Evolutionary conservation across 2,113 vertebrate genomes (phyloP).

Genomic region (Hemibagrus wyckioides): DNA sequence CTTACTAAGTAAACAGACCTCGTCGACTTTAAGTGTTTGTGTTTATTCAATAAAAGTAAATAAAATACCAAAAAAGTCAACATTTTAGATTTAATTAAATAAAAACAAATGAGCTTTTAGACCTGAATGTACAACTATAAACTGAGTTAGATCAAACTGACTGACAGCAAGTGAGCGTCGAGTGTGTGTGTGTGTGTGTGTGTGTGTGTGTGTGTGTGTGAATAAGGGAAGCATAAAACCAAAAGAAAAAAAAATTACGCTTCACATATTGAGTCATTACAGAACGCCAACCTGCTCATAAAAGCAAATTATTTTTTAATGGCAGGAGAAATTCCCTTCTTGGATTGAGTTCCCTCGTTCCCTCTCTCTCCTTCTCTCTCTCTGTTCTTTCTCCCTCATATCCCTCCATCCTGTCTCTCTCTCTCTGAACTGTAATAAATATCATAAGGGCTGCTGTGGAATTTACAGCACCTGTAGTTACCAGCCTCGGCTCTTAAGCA

Average conservation of each 20-base stretch:
- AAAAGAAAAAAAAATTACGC: conserved; percentile 43
- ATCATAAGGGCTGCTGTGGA: conserved; percentile 65
- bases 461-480: conserved; percentile 79
- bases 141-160: not conserved
- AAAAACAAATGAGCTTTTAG: not conserved
- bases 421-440: conserved; percentile 70
- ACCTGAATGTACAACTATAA: not conserved
- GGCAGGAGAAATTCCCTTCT: conserved; percentile 64
- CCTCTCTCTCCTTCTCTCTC: conserved; percentile 16
- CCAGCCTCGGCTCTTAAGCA: conserved; percentile 66
- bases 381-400: not conserved
- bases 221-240: not conserved
- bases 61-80: not conserved
- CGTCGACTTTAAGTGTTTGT: too few relatives aligned
- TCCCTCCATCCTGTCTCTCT: conserved; percentile 21
- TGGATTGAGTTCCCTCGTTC: conserved; percentile 3
- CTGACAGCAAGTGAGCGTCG: not conserved
- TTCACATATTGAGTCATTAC: conserved; percentile 56
- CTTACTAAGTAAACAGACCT: too few relatives aligned
- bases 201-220: conserved; percentile 2
- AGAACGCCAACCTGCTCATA: conserved; percentile 45
- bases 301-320: conserved; percentile 66
- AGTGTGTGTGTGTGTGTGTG: not conserved
- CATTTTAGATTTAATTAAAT: not conserved
- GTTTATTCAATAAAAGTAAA: not conserved